Conservation (phyloP, 2,888 invertebrate species). For the Lepetodrilus schrolli region DNA sequence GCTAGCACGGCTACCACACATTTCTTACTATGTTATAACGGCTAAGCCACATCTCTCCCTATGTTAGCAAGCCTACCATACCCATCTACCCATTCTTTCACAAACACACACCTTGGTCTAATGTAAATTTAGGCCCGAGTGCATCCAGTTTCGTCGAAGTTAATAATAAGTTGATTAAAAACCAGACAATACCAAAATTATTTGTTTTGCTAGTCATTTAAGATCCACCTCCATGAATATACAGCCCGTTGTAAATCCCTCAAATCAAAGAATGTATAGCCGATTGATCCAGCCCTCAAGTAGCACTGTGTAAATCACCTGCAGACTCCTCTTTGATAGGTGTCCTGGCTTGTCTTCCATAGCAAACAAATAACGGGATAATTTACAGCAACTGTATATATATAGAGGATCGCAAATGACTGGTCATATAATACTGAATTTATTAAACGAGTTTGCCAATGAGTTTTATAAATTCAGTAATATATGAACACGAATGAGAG, state of each 20-base stretch:
- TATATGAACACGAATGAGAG: too few species aligned
- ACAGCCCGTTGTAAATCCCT: background rate
- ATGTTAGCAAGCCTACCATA: too few species aligned
- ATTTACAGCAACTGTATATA: background rate
- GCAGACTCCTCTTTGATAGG: background rate
- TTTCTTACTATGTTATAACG: too few species aligned
- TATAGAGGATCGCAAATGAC: too few species aligned
- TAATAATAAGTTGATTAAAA: background rate
- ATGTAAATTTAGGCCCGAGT: too few species aligned
- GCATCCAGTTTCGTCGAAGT: background rate
- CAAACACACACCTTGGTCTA: too few species aligned
- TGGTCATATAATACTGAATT: too few species aligned
- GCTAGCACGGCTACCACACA: too few species aligned
- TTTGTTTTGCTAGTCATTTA: conserved; percentile 27
- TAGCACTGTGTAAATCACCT: background rate
- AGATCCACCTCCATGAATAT: background rate
- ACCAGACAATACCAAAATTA: conserved; percentile 1
- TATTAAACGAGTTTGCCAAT: too few species aligned
- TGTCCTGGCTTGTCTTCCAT: background rate
- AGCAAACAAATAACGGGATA: background rate
- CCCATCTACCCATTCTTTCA: too few species aligned
- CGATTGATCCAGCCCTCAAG: background rate
- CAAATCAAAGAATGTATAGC: conserved; percentile 16
- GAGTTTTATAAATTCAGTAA: too few species aligned
- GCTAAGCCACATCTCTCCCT: too few species aligned